phyloP scores from a whole-genome alignment of 1,140 invertebrate species.

The Daktulosphaira vitifoliae region DNA sequence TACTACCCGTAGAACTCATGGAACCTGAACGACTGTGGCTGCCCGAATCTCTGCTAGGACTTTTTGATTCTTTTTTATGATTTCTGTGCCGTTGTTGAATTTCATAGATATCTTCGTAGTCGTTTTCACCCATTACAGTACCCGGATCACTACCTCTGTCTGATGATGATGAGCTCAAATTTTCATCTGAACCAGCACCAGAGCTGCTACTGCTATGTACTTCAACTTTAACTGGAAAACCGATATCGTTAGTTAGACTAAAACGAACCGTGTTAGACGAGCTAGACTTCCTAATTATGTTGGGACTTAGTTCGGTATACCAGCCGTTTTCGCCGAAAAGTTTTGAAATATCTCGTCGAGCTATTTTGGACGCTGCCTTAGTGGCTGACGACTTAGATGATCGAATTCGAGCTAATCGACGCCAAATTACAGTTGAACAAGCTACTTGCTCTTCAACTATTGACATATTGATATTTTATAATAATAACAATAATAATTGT shows the following conservation, averaged over 20 bases:
- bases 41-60: constrained; percentile 50
- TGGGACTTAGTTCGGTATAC: neutral
- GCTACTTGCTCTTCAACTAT: too few relatives aligned
- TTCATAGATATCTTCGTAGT: constrained; percentile 66
- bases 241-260: neutral
- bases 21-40: constrained; percentile 57
- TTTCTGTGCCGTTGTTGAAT: constrained; percentile 46
- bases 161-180: constrained; percentile 46
- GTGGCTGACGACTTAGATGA: neutral
- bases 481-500: too few relatives aligned
- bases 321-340: constrained; percentile 1
- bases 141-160: constrained; percentile 36
- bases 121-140: constrained; percentile 49
- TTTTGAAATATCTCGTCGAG: neutral
- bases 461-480: too few relatives aligned
- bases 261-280: neutral
- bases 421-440: neutral
- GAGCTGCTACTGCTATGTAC: constrained; percentile 51
- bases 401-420: neutral
- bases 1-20: constrained; percentile 47
- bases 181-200: constrained; percentile 50
- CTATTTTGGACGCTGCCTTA: neutral
- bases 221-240: constrained; percentile 53
- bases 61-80: constrained; percentile 18
- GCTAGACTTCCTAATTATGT: neutral